These are phyloP conservation scores for Clitarchus hookeri DNA, from an alignment of 2,888 invertebrate species.

Conservation along the genomic window DNA sequence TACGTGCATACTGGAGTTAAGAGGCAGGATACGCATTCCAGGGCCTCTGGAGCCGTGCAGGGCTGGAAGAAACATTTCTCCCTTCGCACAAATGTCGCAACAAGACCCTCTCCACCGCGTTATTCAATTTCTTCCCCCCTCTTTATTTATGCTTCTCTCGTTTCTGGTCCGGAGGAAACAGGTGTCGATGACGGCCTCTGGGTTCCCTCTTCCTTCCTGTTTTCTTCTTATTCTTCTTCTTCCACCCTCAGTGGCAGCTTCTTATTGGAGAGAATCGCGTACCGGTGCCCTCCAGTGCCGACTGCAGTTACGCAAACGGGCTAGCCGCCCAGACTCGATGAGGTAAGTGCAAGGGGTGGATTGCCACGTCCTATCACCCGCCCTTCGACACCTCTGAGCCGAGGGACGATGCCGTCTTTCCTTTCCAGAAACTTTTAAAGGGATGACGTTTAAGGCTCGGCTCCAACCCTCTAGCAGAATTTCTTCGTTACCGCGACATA, in stretches of 20 bases:
- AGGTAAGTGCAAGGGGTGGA: not conserved
- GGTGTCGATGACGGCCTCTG: slow-evolving; percentile 14
- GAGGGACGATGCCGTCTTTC: not conserved
- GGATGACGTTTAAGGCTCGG: too few species aligned
- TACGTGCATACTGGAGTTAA: not conserved
- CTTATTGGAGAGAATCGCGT: not conserved
- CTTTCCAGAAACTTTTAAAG: too few species aligned
- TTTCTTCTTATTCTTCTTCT: not conserved
- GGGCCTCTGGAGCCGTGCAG: not conserved
- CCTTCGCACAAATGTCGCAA: not conserved
- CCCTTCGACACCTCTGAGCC: not conserved
- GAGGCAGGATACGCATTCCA: not conserved
- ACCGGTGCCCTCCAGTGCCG: too few species aligned
- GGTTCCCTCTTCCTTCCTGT: not conserved
- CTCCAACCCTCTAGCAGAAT: too few species aligned
- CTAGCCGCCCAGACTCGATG: not conserved
- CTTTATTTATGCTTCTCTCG: slow-evolving; percentile 14
- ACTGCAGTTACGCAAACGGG: not conserved
- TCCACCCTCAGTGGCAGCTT: not conserved
- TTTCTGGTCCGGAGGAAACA: slow-evolving; percentile 9
- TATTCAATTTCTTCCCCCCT: slow-evolving; percentile 9
- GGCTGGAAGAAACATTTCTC: not conserved
- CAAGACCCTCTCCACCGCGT: not conserved
- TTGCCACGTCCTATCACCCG: not conserved
- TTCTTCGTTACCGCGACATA: too few species aligned